Base-by-base conservation (phyloP, 2,113 vertebrate species). In the Penelope pileata region DNA sequence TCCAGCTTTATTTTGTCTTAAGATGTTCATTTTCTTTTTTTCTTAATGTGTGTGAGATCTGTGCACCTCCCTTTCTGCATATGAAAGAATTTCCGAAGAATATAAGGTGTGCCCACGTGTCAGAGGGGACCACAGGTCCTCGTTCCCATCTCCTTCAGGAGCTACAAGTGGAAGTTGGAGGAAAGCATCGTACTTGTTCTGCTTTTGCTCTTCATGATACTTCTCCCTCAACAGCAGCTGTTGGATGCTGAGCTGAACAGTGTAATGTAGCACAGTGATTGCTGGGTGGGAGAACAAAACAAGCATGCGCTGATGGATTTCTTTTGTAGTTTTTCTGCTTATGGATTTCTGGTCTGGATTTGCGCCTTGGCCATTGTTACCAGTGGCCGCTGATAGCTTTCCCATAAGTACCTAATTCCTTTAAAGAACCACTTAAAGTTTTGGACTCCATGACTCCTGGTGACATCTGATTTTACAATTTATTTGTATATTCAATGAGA, bases 381-480 rank as follows among this genome's bases (percentile, higher is more conserved):
- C 32, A 70, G 51, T 45, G 48, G 45, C 48, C 43, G 30, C n/a
- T 81, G 75, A 77, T 81, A 56, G 50, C 22, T 72, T 95, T 89
- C 67, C 60, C 58, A 30, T 75, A 81, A 68, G 78, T 30, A 75
- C 45, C 59, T 81, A 59, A 54, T 34, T 74, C 60, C 34, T 86
- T 74, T 67, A 34, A 91, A 89, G 75, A 84, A 34, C 66, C 26
- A 34, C 70, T 63, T 72, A 30, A 51, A 36, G 36, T 84, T 92
- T 81, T 84, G 76, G 47, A 34, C 63, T 67, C 54, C 34, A 5
- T 1, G 0, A 16, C 59, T 91, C 69, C 51, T 63, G 47, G 32
- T 83, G 90, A 54, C 64, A 70, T 68, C 60, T 74, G 81, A 59
- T 89, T 78, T 94, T 81, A 81, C 89, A 78, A 12, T 70, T 86